Base-by-base conservation (phyloP, 2,113 vertebrate species). In the Poecile atricapillus region DNA sequence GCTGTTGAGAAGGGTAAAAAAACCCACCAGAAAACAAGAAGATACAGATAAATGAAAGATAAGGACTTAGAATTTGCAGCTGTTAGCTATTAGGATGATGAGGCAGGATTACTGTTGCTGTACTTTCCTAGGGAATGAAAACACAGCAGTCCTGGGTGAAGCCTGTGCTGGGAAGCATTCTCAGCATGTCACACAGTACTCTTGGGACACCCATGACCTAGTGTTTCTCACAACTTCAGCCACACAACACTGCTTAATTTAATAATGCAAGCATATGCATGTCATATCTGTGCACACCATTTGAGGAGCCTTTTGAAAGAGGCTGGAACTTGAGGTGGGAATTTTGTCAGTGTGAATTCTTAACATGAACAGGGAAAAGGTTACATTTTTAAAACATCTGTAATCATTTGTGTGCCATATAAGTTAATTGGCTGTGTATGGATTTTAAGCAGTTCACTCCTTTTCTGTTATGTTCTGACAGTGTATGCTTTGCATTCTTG, bases 361-460 rank as follows among this genome's bases (percentile, higher is more conserved):
- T 92, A 86, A 85, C 56, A 63, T 71, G 75, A 92, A 83, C 75
- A 49, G 33, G 50, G 59, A 79, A 94, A 96, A 95, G 76, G 90
- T 95, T 95, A 92, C 67, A 56, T 94, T 94, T 92, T 79, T 90
- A 35, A 83, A 97, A 97, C 96, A 97, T 97, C 97, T 97, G 96
- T 88, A 96, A 96, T 95, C 90, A 88, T 96, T 98, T 96, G 81
- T 82, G 65, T 60, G 71, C 93, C 58, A 47, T 89, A 53, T 58
- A 47, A 95, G 79, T 94, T 96, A 97, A 97, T 96, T 95, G 94
- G 67, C 77, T 91, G 62, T 83, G 64, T 92, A 88, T 87, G 89
- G 92, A 94, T 97, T 97, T 95, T 96, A 96, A 97, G 79, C 81
- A 93, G 87, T 91, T 94, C 74, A 39, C 71, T 96, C 87, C 76